A percentile compares a stretch with the other conserved stretches of the same genome.
Conservation (phyloP, 1,140 invertebrate genomes). For the Drosophila funebris region DNA sequence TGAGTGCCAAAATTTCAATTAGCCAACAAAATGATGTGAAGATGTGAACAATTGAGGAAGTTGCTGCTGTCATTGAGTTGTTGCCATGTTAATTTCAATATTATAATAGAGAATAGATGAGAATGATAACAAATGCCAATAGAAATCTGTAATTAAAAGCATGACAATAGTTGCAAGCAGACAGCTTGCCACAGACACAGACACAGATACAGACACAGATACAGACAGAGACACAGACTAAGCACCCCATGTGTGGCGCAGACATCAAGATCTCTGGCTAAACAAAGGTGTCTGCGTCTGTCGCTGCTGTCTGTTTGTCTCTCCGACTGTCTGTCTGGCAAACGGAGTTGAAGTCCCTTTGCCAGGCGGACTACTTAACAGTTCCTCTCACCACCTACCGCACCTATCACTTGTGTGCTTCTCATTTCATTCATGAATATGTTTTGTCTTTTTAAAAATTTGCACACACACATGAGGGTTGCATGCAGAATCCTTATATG, state of each 20-base stretch:
- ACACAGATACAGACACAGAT: background rate
- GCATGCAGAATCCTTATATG: constrained; percentile 24
- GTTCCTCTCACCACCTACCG: too few species aligned
- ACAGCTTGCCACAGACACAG: background rate
- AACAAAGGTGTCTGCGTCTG: constrained; percentile 51
- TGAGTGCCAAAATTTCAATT: constrained; percentile 2
- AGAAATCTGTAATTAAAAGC: constrained; percentile 49
- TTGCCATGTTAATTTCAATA: too few species aligned
- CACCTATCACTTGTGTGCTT: background rate
- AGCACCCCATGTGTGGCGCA: constrained; percentile 17
- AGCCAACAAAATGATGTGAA: too few species aligned
- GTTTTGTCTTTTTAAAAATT: constrained; percentile 28
- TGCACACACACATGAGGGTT: constrained; percentile 17
- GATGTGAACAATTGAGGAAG: too few species aligned
- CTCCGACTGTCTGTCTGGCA: constrained; percentile 11
- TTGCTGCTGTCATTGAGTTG: too few species aligned
- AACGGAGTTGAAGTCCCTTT: too few species aligned
- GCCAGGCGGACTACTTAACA: constrained; percentile 15
- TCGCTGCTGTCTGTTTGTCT: constrained; percentile 12
- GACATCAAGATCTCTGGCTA: constrained; percentile 42
- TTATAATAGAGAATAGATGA: background rate
- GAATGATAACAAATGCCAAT: constrained; percentile 40
- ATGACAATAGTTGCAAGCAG: constrained; percentile 35
- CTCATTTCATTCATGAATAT: constrained; percentile 42
- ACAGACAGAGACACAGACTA: constrained; percentile 8